These are phyloP conservation scores for Heteractis magnifica DNA, from an alignment of 92 coral and sea anemone genomes.

Conservation along the genomic window DNA sequence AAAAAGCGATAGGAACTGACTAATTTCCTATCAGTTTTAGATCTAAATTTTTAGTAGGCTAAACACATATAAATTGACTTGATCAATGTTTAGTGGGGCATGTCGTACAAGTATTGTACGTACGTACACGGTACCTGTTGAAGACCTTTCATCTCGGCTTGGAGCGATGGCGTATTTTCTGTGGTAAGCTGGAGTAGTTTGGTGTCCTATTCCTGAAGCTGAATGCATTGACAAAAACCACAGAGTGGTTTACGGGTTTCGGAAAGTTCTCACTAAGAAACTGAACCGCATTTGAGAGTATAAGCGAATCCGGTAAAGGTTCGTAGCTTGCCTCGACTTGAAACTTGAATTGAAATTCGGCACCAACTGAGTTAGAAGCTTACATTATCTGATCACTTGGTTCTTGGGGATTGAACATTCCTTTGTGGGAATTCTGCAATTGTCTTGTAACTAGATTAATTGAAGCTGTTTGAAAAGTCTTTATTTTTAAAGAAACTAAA, in stretches of 20 bases:
- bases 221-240: slow-evolving; percentile 16
- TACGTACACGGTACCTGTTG: neutral
- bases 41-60: neutral
- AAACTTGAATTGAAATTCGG: neutral
- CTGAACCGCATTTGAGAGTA: neutral
- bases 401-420: neutral
- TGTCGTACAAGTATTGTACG: neutral
- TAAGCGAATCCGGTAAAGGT: neutral
- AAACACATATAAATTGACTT: neutral
- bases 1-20: neutral
- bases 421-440: neutral
- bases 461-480: neutral
- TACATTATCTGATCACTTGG: neutral
- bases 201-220: slow-evolving; percentile 24
- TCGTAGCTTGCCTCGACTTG: neutral
- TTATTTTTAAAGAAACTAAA: neutral
- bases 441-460: neutral
- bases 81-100: neutral
- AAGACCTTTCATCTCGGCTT: slow-evolving; percentile 3
- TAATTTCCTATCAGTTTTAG: neutral
- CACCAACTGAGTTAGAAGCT: neutral
- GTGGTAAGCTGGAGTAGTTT: neutral
- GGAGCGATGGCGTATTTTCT: slow-evolving; percentile 14
- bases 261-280: neutral
- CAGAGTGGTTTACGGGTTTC: neutral